Evolutionary conservation across 2,797 vertebrate genomes (phyloP), one percentile per base, ranked within the genome.

Genomic region (Lacerta viridis): DNA sequence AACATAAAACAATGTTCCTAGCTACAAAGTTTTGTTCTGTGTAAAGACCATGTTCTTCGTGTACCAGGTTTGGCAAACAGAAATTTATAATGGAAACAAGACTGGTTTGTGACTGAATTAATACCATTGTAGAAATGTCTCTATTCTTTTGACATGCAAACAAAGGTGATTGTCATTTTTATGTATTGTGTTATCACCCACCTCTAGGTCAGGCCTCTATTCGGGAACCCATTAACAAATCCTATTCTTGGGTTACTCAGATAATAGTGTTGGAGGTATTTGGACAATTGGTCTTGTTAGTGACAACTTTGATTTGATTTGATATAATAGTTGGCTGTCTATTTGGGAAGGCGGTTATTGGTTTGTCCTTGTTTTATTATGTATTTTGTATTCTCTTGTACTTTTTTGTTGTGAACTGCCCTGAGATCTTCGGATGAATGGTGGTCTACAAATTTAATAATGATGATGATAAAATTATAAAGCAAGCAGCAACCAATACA

Each of bases 21-120:
- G 25, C 17, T 92, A 89, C 50, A 88, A 46, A 74, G 5, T 78
- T 80, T 92, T 78, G 27, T 80, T 80, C 0, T 75, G n/a, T 86
- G 20, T 85, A 80, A 74, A 69, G 64, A 77, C 81, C 86, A 80
- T 83, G 76, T 85, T 0, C 0, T 79, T 90, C 68, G 71, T 3
- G 17, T 46, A 9, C 27, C 41, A 83, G 6, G 27, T 69, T n/a
- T 83, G 41, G 4, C 76, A 78, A 93, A 89, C 69, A 85, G 77
- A 77, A n/a, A 82, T 75, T 41, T 23, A 29, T 36, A 71, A 89
- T 20, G 74, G 66, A 33, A 93, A 59, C 83, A 0, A 0, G 87
- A 55, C 59, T 86, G 39, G 10, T 55, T 83, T 17, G 3, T 89
- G 88, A 89, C 59, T 86, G 91, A 46, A 82, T 89, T 84, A 80